phyloP scores from a whole-genome alignment of 2,797 vertebrate species.

The Rhinichthys osculus region DNA sequence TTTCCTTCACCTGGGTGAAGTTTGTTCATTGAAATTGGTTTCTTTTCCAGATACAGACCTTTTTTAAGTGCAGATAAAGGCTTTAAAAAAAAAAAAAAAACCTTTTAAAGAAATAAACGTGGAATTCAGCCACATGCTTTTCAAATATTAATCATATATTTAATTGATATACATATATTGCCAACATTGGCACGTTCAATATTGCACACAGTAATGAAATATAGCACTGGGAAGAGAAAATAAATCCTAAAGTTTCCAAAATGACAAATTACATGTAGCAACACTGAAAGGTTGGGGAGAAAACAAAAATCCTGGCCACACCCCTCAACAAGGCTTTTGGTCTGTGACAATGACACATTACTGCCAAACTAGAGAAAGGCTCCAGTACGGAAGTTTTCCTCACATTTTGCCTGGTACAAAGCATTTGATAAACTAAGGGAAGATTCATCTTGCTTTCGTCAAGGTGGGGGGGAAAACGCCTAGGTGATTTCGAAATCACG shows the following conservation, averaged over 20 bases:
- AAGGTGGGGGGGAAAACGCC: constrained; percentile 80
- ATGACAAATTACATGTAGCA: constrained; percentile 83
- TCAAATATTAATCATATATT: constrained; percentile 87
- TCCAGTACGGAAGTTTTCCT: constrained; percentile 35
- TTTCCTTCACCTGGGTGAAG: constrained; percentile 68
- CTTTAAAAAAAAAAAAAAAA: constrained; percentile 63
- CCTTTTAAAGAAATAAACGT: constrained; percentile 79
- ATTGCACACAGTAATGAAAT: constrained; percentile 88
- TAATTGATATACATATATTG: constrained; percentile 88
- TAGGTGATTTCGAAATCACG: constrained; percentile 71
- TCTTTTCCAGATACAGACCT: constrained; percentile 69
- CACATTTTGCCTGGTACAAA: constrained; percentile 61
- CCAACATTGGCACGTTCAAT: constrained; percentile 86
- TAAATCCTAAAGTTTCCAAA: constrained; percentile 79
- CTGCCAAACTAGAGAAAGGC: constrained; percentile 70
- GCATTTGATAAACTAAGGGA: constrained; percentile 64
- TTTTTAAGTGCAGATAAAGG: constrained; percentile 80
- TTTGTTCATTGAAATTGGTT: constrained; percentile 64
- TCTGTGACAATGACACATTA: constrained; percentile 74
- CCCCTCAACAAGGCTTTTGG: constrained; percentile 72
- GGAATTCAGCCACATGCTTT: constrained; percentile 84
- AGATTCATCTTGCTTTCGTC: constrained; percentile 73
- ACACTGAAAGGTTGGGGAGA: constrained; percentile 72
- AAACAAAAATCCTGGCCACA: constrained; percentile 76
- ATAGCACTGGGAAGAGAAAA: constrained; percentile 76